Conservation (phyloP, 2,797 vertebrate species). For the Gymnocypris eckloni region DNA sequence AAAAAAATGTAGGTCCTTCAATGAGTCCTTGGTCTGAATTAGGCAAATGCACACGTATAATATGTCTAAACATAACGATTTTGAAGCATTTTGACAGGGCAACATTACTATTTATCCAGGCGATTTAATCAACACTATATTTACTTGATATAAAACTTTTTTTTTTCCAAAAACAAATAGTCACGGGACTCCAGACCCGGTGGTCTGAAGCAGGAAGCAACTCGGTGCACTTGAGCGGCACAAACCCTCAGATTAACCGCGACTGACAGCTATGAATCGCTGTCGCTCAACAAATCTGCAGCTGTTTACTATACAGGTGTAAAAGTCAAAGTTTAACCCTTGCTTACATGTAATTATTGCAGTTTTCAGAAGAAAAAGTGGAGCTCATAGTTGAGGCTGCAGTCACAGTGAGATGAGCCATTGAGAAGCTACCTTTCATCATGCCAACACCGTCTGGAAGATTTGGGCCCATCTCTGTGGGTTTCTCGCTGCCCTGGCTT, state of each 20-base stretch:
- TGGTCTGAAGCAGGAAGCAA: constrained; percentile 36
- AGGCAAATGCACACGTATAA: not conserved
- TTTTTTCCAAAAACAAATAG: not conserved
- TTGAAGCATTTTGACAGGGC: not conserved
- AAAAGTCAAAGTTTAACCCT: constrained; percentile 42
- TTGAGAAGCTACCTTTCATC: constrained; percentile 52
- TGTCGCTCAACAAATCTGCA: constrained; percentile 37
- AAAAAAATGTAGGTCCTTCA: not conserved
- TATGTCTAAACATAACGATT: not conserved
- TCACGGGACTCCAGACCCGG: constrained; percentile 2
- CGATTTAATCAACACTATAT: not conserved
- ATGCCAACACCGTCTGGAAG: constrained; percentile 31
- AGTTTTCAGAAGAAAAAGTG: constrained; percentile 28
- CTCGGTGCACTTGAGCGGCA: constrained; percentile 22
- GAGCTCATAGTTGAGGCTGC: constrained; percentile 19
- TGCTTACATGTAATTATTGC: constrained; percentile 52
- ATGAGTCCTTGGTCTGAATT: not conserved
- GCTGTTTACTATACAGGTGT: constrained; percentile 54
- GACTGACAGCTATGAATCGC: constrained; percentile 40
- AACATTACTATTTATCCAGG: not conserved
- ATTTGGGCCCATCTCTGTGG: constrained; percentile 4
- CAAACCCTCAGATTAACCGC: constrained; percentile 44
- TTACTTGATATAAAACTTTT: not conserved
- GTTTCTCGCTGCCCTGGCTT: constrained; percentile 51
- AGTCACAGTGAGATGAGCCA: constrained; percentile 34